A percentile compares a stretch with the other conserved stretches of the same genome.
phyloP scores from a whole-genome alignment of 1,140 invertebrate species.

The Phocides pigmalion region DNA sequence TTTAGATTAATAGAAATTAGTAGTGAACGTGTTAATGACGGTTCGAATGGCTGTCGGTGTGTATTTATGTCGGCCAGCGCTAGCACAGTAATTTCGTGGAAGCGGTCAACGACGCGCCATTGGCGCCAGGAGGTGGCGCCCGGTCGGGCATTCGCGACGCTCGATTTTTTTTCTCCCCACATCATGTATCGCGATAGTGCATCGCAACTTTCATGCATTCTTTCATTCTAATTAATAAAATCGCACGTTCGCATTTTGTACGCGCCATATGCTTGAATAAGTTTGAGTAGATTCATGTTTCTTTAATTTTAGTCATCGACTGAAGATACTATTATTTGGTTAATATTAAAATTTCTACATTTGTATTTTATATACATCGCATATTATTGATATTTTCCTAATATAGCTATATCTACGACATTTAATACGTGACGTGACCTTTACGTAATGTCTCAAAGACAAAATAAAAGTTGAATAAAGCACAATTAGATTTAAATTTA shows the following conservation, averaged over 20 bases:
- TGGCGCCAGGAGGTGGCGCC: constrained; percentile 71
- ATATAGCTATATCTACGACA: no score
- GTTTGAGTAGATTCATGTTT: no score
- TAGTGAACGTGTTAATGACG: constrained; percentile 33
- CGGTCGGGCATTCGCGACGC: constrained; percentile 43
- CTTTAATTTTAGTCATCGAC: no score
- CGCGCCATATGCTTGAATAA: constrained; percentile 4
- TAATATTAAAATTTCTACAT: no score
- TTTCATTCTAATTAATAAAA: constrained; percentile 25
- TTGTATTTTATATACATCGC: no score
- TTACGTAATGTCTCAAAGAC: no score
- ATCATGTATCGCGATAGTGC: constrained; percentile 24
- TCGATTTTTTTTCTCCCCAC: constrained; percentile 52
- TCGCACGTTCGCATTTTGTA: constrained; percentile 8
- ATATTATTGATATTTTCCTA: no score
- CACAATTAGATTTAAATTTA: no score
- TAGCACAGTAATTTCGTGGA: constrained; percentile 68
- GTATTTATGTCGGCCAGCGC: constrained; percentile 47
- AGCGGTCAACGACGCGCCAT: constrained; percentile 47
- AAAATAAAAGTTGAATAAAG: no score
- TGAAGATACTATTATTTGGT: no score
- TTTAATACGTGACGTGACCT: no score
- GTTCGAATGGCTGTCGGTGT: constrained; percentile 41
- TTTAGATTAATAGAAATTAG: constrained; percentile 24
- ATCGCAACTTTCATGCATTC: constrained; percentile 27